Evolutionary conservation across 2,797 vertebrate genomes (phyloP), one percentile per base, ranked within the genome.

Genomic region (Phylloscopus collybita): DNA sequence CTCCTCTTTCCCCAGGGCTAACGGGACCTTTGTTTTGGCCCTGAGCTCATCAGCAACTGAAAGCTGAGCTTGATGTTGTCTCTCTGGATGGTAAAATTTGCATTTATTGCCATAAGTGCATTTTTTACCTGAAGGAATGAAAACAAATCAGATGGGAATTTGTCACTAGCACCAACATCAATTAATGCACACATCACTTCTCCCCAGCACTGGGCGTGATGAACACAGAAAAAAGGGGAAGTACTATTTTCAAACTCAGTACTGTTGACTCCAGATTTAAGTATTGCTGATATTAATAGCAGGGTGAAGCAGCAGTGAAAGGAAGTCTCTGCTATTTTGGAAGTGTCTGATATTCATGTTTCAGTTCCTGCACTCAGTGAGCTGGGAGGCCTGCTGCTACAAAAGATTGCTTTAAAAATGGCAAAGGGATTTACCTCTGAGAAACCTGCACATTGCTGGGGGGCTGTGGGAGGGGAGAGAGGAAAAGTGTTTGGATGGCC

Each of bases 51-150:
- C 99, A 0, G 99, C 99, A 90, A 99, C 98, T 0, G 98, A 97
- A 62, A 99, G 95, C 94, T 98, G 98, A 27, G 97, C 97, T 71
- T 98, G 98, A 69, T 97, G 98, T 29, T 92, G 86, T 59, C 98
- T 97, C 95, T 99, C 99, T 0, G 98, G 98, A 70, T 99, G 99
- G 91, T 98, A 98, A 97, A 98, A 99, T 93, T 99, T 99, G 92
- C 99, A 99, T 97, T 99, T 99, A 64, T 98, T 97, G 51, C 99
- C 99, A 14, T 99, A 99, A 9, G 99, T 99, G 64, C 99, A 99
- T 85, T 99, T 99, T 97, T 98, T 99, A 71, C 98, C 99, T 99
- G 92, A 67, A 97, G 96, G 50, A 82, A 80, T 42, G 8, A 21
- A 79, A 44, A 20, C 23, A 30, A 10, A 29, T 29, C 45, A 53